Percentiles rank a stretch among this genome's conserved stretches.
Evolutionary conservation across 2,888 invertebrate genomes (phyloP).

Genomic region (Gonocerus acuteangulatus): DNA sequence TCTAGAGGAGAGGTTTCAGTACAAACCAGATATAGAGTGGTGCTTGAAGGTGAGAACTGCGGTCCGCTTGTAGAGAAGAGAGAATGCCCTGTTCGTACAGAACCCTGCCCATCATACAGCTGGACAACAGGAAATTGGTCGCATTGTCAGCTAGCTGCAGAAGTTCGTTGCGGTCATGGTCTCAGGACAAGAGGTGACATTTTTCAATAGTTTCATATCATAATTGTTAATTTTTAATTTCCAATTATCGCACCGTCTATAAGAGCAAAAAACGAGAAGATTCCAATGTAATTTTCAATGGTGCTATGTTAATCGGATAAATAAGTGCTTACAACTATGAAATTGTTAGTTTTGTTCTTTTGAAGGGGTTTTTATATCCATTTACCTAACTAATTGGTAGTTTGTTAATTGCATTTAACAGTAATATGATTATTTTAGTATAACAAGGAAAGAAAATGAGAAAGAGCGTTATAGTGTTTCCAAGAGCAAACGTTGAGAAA

Average conservation of each 20-base stretch:
- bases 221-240: background rate
- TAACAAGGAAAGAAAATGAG: too few species aligned
- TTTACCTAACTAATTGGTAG: too few species aligned
- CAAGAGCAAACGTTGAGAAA: too few species aligned
- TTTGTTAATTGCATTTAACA: too few species aligned
- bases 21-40: constrained; percentile 49
- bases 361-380: too few species aligned
- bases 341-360: too few species aligned
- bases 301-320: background rate
- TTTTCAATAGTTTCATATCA: background rate
- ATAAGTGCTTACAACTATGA: too few species aligned
- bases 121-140: constrained; percentile 52
- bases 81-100: constrained; percentile 46
- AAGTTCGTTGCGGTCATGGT: constrained; percentile 48
- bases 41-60: constrained; percentile 50
- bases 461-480: too few species aligned
- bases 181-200: constrained; percentile 48
- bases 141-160: constrained; percentile 48
- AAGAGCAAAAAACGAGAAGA: background rate
- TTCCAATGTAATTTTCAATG: background rate
- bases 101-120: constrained; percentile 44
- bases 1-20: constrained; percentile 46
- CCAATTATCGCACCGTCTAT: too few species aligned
- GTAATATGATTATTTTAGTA: too few species aligned
- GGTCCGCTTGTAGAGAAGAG: constrained; percentile 50